Evolutionary conservation across 2,797 vertebrate genomes (phyloP), one percentile per base, ranked within the genome.

Genomic region (Brachymystax lenok): DNA sequence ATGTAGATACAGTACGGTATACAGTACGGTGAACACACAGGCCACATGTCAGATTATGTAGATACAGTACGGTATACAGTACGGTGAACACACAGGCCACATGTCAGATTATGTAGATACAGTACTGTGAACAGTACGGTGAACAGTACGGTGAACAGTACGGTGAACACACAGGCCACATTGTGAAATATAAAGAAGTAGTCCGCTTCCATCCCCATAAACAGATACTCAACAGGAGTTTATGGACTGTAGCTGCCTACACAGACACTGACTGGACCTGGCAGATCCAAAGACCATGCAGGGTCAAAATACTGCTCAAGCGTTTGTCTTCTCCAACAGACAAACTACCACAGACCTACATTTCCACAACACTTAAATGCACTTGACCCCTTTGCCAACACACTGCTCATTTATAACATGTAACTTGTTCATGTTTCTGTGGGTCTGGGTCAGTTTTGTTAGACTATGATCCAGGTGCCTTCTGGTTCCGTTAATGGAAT

Each of bases 181-280:
- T n/a, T n/a, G n/a, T n/a, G n/a, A n/a, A n/a, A n/a, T n/a, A n/a
- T n/a, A n/a, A n/a, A n/a, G n/a, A n/a, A 77, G 52, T 33, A 68
- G 71, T 56, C 14, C 71, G 40, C 77, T 63, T 67, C 74, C 73
- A 82, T 83, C 27, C 73, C 71, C 76, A 82, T 73, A n/a, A 80
- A 89, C 83, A 80, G 82, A 88, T 77, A 80, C 77, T 73, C 78
- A 64, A 24, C 52, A 63, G 74, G 79, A 67, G 33, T 46, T 52
- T 63, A 33, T 69, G 24, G 72, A 24, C 54, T 13, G 7, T 10
- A 74, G 52, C 40, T 59, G 59, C 28, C 56, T 61, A n/a, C n/a
- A n/a, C n/a, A n/a, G n/a, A n/a, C n/a, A 33, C 16, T n/a, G 19
- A 12, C 17, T 19, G 28, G 28, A 8, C 12, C 30, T n/a, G 35